phyloP scores from a whole-genome alignment of 2,888 invertebrate species.

The Harpalus rufipes region DNA sequence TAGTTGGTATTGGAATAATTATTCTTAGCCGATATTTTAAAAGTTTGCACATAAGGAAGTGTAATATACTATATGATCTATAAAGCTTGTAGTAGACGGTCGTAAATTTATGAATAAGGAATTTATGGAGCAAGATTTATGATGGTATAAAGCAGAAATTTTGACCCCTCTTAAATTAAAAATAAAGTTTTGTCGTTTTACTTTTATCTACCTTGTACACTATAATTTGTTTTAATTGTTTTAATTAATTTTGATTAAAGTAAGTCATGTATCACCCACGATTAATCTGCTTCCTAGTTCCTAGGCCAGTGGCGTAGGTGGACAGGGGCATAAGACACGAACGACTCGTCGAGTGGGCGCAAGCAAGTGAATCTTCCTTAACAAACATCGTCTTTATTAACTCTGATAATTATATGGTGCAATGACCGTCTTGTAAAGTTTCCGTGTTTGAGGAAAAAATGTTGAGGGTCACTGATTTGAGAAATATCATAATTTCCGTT shows the following conservation, averaged over 20 bases:
- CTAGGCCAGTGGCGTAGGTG: conserved; percentile 25
- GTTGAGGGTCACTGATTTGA: not conserved
- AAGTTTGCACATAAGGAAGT: too few relatives aligned
- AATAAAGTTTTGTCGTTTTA: too few relatives aligned
- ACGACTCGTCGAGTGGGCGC: conserved; percentile 29
- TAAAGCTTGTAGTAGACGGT: too few relatives aligned
- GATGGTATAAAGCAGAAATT: too few relatives aligned
- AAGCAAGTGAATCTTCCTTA: conserved; percentile 23
- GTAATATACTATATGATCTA: too few relatives aligned
- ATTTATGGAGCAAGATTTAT: too few relatives aligned
- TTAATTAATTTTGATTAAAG: not conserved
- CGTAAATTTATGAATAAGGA: too few relatives aligned
- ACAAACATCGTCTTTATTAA: not conserved
- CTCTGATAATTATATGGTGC: not conserved
- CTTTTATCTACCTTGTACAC: too few relatives aligned
- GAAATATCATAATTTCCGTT: not conserved
- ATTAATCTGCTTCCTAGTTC: not conserved
- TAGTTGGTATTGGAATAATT: not conserved
- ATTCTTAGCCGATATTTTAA: not conserved
- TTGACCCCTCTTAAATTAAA: too few relatives aligned
- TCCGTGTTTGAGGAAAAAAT: not conserved
- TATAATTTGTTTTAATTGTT: not conserved
- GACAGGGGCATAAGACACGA: conserved; percentile 17
- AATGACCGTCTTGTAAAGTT: not conserved
- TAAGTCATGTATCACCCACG: not conserved